phyloP scores from a whole-genome alignment of 2,888 invertebrate species.

The Caenorhabditis panamensis region DNA sequence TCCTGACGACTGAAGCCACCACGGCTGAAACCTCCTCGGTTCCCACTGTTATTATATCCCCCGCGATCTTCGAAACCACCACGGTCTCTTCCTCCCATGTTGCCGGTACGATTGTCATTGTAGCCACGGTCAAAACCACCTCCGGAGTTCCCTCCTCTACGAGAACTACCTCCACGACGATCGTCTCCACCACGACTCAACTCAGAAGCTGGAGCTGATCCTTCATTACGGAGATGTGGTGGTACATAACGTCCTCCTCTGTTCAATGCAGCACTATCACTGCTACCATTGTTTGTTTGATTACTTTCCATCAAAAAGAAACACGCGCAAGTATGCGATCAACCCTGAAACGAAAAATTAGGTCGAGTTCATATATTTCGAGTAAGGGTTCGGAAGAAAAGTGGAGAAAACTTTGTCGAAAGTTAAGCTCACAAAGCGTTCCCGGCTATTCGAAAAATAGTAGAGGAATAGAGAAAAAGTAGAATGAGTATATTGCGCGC shows the following conservation, averaged over 20 bases:
- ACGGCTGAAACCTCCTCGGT: conserved; percentile 45
- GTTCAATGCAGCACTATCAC: conserved; percentile 72
- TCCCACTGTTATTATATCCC: conserved; percentile 17
- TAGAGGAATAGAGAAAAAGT: conserved; percentile 6
- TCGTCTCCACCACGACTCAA: conserved; percentile 58
- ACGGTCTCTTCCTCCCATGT: conserved; percentile 34
- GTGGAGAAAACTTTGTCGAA: no score
- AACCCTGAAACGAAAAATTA: conserved; percentile 40
- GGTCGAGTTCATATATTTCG: background rate
- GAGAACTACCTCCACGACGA: conserved; percentile 53
- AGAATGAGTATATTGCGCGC: conserved; percentile 31
- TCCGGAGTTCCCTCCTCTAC: conserved; percentile 20
- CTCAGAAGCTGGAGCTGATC: conserved; percentile 60
- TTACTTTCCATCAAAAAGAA: conserved; percentile 73
- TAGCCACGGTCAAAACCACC: conserved; percentile 45
- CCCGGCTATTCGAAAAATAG: background rate
- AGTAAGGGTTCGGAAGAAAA: background rate
- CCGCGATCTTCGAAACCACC: conserved; percentile 26
- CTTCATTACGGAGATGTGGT: conserved; percentile 73
- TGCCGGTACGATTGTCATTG: conserved; percentile 54
- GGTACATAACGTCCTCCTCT: conserved; percentile 75
- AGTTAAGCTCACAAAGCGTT: background rate
- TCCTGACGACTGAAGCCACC: conserved; percentile 50
- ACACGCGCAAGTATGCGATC: conserved; percentile 65
- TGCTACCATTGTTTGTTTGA: conserved; percentile 71